These are phyloP conservation scores for Hemicentrotus pulcherrimus DNA, from an alignment of 35 echinoderm and acorn worm species.

Conservation along the genomic window DNA sequence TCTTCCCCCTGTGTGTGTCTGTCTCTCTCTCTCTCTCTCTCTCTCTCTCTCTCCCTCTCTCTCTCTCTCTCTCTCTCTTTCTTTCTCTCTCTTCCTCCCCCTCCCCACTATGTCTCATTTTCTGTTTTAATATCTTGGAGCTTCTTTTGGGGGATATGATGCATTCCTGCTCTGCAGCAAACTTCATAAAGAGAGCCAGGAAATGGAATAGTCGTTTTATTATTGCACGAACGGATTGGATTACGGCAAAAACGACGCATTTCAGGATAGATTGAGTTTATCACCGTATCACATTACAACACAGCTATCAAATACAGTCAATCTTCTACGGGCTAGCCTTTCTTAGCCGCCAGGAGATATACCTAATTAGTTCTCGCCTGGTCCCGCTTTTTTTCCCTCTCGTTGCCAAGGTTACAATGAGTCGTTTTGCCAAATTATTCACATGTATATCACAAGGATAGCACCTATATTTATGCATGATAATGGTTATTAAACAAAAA, in stretches of 20 bases:
- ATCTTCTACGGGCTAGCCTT: not conserved
- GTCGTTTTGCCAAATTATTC: not conserved
- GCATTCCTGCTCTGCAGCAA: not conserved
- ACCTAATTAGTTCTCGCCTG: slow-evolving; percentile 33
- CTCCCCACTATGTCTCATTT: not conserved
- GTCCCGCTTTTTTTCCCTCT: not conserved
- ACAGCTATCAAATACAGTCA: not conserved
- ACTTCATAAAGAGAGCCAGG: not conserved
- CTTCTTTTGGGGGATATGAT: not conserved
- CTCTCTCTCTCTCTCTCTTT: not conserved
- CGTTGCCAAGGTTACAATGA: not conserved
- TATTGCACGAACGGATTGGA: slow-evolving; percentile 14
- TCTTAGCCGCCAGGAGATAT: not conserved
- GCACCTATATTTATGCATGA: not conserved
- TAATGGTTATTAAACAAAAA: too few species aligned
- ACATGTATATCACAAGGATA: not conserved
- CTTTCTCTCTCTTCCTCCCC: not conserved
- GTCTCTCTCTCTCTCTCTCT: not conserved
- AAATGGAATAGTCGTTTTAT: slow-evolving; percentile 45
- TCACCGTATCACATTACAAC: slow-evolving; percentile 9
- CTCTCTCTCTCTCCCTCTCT: not conserved
- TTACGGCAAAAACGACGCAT: slow-evolving; percentile 22
- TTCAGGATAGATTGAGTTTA: slow-evolving; percentile 25
- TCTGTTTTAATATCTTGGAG: not conserved
- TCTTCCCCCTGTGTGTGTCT: not conserved